These are phyloP conservation scores for Mergus octosetaceus DNA, from an alignment of 2,797 vertebrate species.

Conservation along the genomic window DNA sequence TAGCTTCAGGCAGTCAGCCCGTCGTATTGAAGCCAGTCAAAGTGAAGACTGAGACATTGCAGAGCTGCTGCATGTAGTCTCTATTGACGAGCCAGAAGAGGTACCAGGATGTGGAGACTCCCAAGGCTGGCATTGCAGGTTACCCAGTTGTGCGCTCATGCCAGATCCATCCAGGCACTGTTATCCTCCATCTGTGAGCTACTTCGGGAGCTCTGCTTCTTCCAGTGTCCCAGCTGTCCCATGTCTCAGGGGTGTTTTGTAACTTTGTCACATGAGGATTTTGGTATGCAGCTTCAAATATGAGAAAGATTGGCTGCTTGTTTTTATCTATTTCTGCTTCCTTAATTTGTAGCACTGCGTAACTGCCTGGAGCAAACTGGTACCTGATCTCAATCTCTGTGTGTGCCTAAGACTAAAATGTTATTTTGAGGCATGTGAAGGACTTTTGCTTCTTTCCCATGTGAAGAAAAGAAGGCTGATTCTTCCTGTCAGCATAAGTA, in stretches of 20 bases:
- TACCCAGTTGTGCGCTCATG: neutral
- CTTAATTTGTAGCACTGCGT: neutral
- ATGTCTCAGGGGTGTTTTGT: neutral
- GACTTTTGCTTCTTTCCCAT: neutral
- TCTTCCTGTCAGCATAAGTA: neutral
- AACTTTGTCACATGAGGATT: neutral
- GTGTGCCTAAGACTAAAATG: neutral
- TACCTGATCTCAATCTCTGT: neutral
- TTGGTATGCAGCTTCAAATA: neutral
- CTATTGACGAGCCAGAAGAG: neutral
- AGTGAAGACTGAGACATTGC: neutral
- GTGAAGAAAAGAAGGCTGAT: neutral
- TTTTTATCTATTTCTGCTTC: neutral
- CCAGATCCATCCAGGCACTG: neutral
- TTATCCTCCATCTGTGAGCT: neutral
- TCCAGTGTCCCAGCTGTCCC: neutral
- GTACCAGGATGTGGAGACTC: neutral
- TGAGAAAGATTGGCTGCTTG: rapidly evolving
- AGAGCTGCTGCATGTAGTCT: neutral
- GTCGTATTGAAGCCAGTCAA: neutral
- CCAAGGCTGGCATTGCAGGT: neutral
- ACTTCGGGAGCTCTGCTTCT: neutral
- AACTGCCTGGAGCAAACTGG: neutral
- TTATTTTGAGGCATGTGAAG: neutral
- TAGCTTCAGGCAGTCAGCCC: neutral